Base-by-base conservation (phyloP, 2,888 invertebrate species). In the Metopia argyrocephala region DNA sequence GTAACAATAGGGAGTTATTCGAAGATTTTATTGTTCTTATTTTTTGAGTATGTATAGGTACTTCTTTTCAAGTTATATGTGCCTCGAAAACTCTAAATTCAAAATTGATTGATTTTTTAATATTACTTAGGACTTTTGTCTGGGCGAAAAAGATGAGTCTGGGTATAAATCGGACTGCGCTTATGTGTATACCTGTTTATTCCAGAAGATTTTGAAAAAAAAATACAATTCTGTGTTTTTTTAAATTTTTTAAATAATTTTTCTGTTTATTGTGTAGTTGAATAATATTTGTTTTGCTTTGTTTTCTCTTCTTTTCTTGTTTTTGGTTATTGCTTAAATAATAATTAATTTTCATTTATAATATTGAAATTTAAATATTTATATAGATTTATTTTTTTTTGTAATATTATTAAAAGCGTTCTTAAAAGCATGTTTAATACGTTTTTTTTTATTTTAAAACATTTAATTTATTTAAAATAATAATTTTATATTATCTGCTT, bases 241-340 rank as follows among this genome's bases (percentile, higher is more conserved):
- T 31, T 12, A 12, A 1, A 12, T 31, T 3, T 12, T 75, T 75
- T 66, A 66, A 75, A 66, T 66, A 76, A 57, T 70, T 64, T 54
- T 62, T 57, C 28, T 74, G 57, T 76, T 79, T 69, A 70, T 79
- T 74, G 45, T 75, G 52, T 69, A 50, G 54, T 38, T n/a, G 38
- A 38, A 75, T 76, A 69, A 69, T 75, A 52, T 66, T 66, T 45
- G 50, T 66, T 45, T 25, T 68, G 12, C 62, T 66, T 71, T n/a
- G n/a, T 9, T 23, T 46, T 62, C 2, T 54, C 38, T 18, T 31
- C 23, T 23, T 27, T 52, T 65, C 12, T 46, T 5, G 21, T 78
- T 81, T 81, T 81, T 81, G 81, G 81, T 81, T 78, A 81, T 78
- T 81, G 81, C 81, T 81, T 78, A 71, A 59, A 66, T 78, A 27